Base-by-base conservation (phyloP, 2,113 vertebrate species). In the Herpetotheres cachinnans region DNA sequence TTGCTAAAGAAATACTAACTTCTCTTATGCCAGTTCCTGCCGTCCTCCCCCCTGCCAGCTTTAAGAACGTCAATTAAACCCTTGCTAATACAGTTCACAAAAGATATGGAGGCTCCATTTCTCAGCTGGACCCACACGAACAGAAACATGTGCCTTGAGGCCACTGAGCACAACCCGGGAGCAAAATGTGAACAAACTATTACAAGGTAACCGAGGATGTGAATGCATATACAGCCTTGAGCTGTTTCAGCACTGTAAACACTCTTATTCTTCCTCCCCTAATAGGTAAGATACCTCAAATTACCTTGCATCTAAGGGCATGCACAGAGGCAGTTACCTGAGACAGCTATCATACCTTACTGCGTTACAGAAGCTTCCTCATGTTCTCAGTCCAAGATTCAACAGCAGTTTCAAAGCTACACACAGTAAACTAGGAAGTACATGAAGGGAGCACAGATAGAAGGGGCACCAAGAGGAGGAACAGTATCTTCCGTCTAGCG, bases 311-410 rank as follows among this genome's bases (percentile, higher is more conserved):
- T 11, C 52, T 21, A 24, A 34, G 42, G 50, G 72, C 46, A 56
- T 0, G 11, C 56, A 10, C 47, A 76, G 34, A 52, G 26, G 27
- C 5, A 2, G 58, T 34, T 30, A 54, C 25, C 54, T 0, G 0
- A 38, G 44, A 16, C 30, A 65, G 52, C 34, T 18, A 29, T 24
- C 66, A 8, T 6, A 27, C 89, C 22, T 7, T 5, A 8, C 32
- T 3, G 14, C 7, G 7, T 8, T 26, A 38, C 20, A 24, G 58
- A 52, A 50, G 30, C 52, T 19, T 67, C 55, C 66, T 49, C 44
- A 3, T 9, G 22, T 7, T 27, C 82, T 42, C 62, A 76, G n/a
- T 7, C 36, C 55, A 34, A 47, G n/a, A 82, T 12, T 34, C 80
- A 74, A 27, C 0, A 29, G 54, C 13, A 4, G 8, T 49, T 59